Evolutionary conservation across 2,797 vertebrate genomes (phyloP).

Genomic region (Dipus sagitta): DNA sequence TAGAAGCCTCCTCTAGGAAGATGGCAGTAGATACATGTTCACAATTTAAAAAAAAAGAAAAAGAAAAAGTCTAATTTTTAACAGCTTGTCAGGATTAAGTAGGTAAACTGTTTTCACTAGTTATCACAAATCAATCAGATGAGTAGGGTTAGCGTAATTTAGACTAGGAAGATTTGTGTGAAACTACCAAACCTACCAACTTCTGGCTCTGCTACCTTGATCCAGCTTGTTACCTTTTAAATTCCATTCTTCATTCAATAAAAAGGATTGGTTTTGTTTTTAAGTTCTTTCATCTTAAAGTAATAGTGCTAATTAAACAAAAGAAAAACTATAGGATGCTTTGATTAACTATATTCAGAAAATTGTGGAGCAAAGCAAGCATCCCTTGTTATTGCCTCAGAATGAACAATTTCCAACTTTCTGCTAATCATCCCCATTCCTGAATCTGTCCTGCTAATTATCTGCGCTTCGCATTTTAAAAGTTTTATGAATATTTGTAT

Average conservation of each 20-base stretch:
- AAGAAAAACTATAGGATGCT: background rate
- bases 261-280: background rate
- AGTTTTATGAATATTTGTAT: conserved; percentile 53
- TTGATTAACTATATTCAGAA: background rate
- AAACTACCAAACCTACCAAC: conserved; percentile 12
- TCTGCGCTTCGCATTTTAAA: background rate
- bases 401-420: background rate
- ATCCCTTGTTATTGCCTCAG: background rate
- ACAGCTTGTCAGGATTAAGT: background rate
- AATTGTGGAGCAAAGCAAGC: background rate
- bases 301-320: conserved; percentile 35
- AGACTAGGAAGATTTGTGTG: background rate
- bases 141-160: background rate
- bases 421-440: conserved; percentile 12
- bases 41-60: background rate
- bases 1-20: no score
- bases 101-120: conserved; percentile 30
- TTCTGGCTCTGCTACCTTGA: background rate
- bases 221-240: background rate
- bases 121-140: conserved; percentile 7
- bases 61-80: background rate
- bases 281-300: background rate
- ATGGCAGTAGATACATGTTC: no score
- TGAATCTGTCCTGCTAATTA: conserved; percentile 26
- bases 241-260: conserved; percentile 14